Percentiles rank a stretch among this genome's conserved stretches.
phyloP scores from a whole-genome alignment of 1,140 invertebrate species.

The Grapholita molesta region DNA sequence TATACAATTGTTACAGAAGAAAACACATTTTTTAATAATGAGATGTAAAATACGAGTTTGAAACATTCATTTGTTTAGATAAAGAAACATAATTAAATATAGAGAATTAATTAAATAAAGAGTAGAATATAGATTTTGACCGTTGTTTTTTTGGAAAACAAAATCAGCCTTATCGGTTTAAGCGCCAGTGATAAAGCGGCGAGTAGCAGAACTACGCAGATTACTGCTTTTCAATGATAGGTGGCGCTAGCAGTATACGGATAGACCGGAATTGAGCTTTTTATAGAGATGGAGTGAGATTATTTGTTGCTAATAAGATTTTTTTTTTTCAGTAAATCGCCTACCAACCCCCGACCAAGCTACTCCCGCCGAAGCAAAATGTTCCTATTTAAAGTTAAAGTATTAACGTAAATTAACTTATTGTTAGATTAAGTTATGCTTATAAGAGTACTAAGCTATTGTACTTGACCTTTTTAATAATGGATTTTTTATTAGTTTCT shows the following conservation, averaged over 20 bases:
- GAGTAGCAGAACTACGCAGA: background rate
- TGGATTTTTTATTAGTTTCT: background rate
- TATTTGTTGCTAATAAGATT: slow-evolving; percentile 19
- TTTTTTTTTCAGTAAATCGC: slow-evolving; percentile 24
- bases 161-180: background rate
- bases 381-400: slow-evolving; percentile 26
- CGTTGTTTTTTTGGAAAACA: no score
- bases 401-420: slow-evolving; percentile 27
- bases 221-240: background rate
- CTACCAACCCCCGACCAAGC: slow-evolving; percentile 10
- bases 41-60: no score
- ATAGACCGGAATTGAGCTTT: background rate
- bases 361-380: slow-evolving; percentile 29
- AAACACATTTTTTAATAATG: no score
- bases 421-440: slow-evolving; percentile 17
- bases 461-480: background rate
- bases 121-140: no score
- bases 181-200: background rate
- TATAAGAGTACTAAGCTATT: background rate
- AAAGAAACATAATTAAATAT: no score
- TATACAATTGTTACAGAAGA: no score
- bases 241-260: background rate
- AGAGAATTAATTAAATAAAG: no score
- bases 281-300: no score
- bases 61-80: no score